Evolutionary conservation across 1,140 invertebrate species (phyloP).

Genomic region (Pseudomyrmex sp.): DNA sequence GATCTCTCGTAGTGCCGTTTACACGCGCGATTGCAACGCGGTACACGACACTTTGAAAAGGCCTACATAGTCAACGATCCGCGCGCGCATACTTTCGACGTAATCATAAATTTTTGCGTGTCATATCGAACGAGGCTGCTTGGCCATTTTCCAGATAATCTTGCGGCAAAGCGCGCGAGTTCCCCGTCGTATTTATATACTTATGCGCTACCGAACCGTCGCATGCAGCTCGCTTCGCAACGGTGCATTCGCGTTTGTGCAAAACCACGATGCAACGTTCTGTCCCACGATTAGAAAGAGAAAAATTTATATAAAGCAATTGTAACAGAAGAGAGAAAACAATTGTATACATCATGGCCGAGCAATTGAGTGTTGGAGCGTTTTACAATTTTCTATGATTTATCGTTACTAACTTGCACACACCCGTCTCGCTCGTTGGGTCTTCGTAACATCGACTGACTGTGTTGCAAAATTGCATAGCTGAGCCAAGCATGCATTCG

Average conservation of each 20-base stretch:
- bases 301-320: background rate
- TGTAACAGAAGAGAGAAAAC: background rate
- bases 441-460: background rate
- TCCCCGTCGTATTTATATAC: conserved; percentile 37
- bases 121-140: conserved; percentile 51
- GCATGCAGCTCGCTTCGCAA: conserved; percentile 21
- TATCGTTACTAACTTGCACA: background rate
- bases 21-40: conserved; percentile 73
- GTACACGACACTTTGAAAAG: conserved; percentile 69
- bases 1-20: conserved; percentile 62
- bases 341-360: no score
- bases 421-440: background rate
- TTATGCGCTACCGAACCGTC: conserved; percentile 2
- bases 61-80: conserved; percentile 11
- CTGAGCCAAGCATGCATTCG: conserved; percentile 8
- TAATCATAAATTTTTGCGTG: conserved; percentile 74
- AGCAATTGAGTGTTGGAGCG: no score
- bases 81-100: conserved; percentile 58
- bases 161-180: conserved; percentile 48
- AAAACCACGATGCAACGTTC: background rate
- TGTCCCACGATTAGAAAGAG: background rate
- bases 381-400: background rate
- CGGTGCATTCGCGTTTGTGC: conserved; percentile 29
- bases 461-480: background rate
- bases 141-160: conserved; percentile 69